A percentile compares a stretch with the other conserved stretches of the same genome.
These are phyloP conservation scores for Pangasius mekongensis DNA, from an alignment of 2,797 vertebrate genomes.

Conservation along the genomic window DNA sequence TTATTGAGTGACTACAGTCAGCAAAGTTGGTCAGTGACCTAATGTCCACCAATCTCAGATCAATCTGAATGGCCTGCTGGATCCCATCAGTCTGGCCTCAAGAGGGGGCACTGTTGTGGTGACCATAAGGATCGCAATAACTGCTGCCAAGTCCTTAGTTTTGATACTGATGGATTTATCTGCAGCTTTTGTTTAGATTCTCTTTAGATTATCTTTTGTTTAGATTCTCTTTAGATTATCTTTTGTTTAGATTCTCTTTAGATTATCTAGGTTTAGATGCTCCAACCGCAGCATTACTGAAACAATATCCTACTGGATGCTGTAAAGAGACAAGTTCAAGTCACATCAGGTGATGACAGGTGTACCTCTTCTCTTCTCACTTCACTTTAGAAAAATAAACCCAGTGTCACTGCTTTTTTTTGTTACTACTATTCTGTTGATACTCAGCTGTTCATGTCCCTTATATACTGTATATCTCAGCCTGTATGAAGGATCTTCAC, in stretches of 20 bases:
- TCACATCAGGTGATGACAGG: neutral
- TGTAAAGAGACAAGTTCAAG: neutral
- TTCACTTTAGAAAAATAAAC: neutral
- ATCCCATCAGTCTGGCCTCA: constrained; percentile 3
- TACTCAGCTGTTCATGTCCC: neutral
- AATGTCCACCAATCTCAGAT: neutral
- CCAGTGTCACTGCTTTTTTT: neutral
- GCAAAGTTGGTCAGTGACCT: neutral
- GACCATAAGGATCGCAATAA: neutral
- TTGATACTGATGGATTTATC: neutral
- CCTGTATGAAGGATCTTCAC: neutral
- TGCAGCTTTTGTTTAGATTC: neutral
- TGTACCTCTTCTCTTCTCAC: neutral
- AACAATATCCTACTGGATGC: neutral
- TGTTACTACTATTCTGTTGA: neutral
- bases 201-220: neutral
- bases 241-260: neutral
- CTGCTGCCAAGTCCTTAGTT: constrained; percentile 1
- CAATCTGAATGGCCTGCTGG: neutral
- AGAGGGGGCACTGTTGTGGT: neutral
- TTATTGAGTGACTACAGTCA: constrained; percentile 16
- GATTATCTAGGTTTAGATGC: too few relatives aligned
- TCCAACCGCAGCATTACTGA: neutral
- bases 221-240: neutral
- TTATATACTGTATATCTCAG: neutral